Evolutionary conservation across 1,140 invertebrate genomes (phyloP), one percentile per base, ranked within the genome.

Genomic region (Sycophila sp.): DNA sequence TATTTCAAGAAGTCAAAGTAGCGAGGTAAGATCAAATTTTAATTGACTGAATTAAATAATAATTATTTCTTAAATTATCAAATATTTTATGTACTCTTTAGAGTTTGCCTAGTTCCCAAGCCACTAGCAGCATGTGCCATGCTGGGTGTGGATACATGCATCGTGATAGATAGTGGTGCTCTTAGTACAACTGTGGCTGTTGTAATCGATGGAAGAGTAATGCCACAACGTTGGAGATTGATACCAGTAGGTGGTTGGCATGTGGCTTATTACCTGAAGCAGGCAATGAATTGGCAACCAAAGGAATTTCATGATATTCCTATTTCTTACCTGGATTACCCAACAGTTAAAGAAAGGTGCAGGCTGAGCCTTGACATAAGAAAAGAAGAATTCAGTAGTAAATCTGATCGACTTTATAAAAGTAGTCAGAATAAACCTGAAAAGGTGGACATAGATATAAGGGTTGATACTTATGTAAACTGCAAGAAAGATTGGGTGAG

Each of bases 111-210:
- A 45, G 82, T 86, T 36, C 84, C 86, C 28, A 87, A 88, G 75
- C 86, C 87, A 69, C 73, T 87, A 47, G 85, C 86, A 74, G 83
- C 82, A 30, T 85, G 86, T 73, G 82, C 81, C 11, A 84, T 87
- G 78, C 59, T 87, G n/a, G 84, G 84, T 32, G 69, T 86, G 11
- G 85, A 87, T 64, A 88, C 85, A 11, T 88, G 87, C 55, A 82
- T 88, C 6, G 86, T 88, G 6, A 77, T 88, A 30, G 87, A 88
- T 47, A 87, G 85, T 70, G 87, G 87, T 40, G 86, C 87, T 59
- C 65, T 86, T 5, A 88, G 81, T 69, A 88, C 87, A 45, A 87
- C 85, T 5, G 87, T 88, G 1, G 85, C 86, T 19, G 85, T 88
- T 30, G 81, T 88, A n/a, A 80, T 88, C 56, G 81, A 85, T 30